Percentiles rank a stretch among this genome's conserved stretches.
Evolutionary conservation across 2,113 vertebrate species (phyloP).

Genomic region (Dasyurus viverrinus): DNA sequence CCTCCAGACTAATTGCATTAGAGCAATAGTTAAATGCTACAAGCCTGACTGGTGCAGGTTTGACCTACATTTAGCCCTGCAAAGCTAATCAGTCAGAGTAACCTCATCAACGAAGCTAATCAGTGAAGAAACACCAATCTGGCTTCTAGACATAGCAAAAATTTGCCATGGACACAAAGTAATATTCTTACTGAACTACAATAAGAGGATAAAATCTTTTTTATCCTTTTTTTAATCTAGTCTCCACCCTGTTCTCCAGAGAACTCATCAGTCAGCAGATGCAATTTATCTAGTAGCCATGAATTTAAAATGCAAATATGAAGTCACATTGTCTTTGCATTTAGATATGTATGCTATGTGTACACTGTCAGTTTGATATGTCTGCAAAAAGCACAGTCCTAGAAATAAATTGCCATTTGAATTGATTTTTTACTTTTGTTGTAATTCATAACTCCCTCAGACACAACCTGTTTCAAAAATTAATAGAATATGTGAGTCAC

Average conservation of each 20-base stretch:
- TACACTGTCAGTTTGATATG: not conserved
- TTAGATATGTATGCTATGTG: not conserved
- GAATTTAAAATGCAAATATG: constrained; percentile 51
- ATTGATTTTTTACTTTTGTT: constrained; percentile 21
- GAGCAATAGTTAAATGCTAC: constrained; percentile 50
- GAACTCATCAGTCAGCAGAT: constrained; percentile 26
- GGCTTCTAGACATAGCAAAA: constrained; percentile 42
- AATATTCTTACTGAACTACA: constrained; percentile 31
- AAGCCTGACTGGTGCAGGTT: constrained; percentile 58
- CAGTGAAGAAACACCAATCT: constrained; percentile 50
- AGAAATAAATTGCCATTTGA: constrained; percentile 35
- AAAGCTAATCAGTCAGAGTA: constrained; percentile 63
- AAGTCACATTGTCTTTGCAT: constrained; percentile 35
- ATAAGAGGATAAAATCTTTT: constrained; percentile 7
- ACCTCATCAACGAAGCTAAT: constrained; percentile 54
- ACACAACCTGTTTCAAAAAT: constrained; percentile 30
- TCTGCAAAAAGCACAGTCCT: not conserved
- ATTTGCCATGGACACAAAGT: constrained; percentile 56
- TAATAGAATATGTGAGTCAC: constrained; percentile 28
- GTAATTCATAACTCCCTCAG: constrained; percentile 16
- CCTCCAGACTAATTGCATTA: constrained; percentile 50
- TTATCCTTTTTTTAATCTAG: constrained; percentile 54
- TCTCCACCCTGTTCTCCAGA: not conserved
- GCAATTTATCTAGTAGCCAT: constrained; percentile 29
- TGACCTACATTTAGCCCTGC: constrained; percentile 56